Evolutionary conservation across 1,140 invertebrate species (phyloP), one percentile per base, ranked within the genome.

Genomic region (Megathymus violae): DNA sequence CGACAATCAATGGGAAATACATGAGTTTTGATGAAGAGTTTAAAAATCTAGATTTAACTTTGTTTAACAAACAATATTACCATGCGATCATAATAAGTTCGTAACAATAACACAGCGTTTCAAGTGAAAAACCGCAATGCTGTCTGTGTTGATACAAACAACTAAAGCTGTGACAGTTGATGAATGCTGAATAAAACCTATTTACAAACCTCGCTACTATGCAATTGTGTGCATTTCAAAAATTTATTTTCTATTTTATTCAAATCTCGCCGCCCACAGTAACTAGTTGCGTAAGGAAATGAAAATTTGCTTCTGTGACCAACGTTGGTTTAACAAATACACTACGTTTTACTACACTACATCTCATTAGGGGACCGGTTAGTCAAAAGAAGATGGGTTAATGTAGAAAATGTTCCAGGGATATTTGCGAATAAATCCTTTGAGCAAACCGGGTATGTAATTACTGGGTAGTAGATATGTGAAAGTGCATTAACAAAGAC

Each of bases 71-170:
- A n/a, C n/a, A n/a, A n/a, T 11, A 13, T 17, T 15, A 50, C 13
- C 14, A 34, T 36, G n/a, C 15, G 22, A 44, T 19, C 25, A 27
- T 16, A 44, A 43, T 44, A 56, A 56, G 40, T 56, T 31, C 27
- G 38, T 56, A 31, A 56, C 27, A 46, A 58, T 44, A 58, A 58
- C 25, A 14, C 34, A 14, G 14, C 52, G 34, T 58, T 58, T 56
- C 38, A 56, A 56, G 51, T 56, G 19, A 19, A 56, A 56, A 56
- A 56, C 52, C 11, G 52, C 51, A 56, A 19, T 54, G 51, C 51
- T 54, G 40, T 54, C 19, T 54, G 51, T 41, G 51, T 54, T 54
- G 38, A 43, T 25, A 54, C 16, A 22, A 44, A 43, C 22, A 16
- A 22, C 40, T 31, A 25, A 44, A 25, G 4, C 19, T 15, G 52